phyloP scores from a whole-genome alignment of 1,140 invertebrate genomes.

The Aphidius ervi region DNA sequence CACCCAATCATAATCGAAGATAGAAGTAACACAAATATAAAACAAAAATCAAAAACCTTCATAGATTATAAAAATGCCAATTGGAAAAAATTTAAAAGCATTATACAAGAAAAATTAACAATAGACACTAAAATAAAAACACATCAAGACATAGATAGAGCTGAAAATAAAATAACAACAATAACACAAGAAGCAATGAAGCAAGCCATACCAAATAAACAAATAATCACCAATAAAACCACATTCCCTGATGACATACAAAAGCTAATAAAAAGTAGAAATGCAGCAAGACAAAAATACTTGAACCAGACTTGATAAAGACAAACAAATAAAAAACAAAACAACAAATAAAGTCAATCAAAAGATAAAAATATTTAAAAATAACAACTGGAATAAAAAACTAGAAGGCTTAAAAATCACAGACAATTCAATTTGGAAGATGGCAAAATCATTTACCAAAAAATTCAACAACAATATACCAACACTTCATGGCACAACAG shows the following conservation, averaged over 20 bases:
- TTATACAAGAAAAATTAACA: constrained; percentile 11
- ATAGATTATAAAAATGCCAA: constrained; percentile 22
- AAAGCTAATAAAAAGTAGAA: constrained; percentile 23
- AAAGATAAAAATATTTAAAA: constrained; percentile 18
- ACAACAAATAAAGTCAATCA: constrained; percentile 16
- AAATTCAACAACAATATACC: constrained; percentile 5
- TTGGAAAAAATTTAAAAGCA: constrained; percentile 21
- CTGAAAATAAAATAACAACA: constrained; percentile 7
- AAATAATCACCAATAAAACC: not conserved
- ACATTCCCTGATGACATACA: constrained; percentile 13
- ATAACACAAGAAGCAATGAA: constrained; percentile 12
- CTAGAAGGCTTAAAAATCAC: constrained; percentile 19
- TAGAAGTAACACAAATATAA: too few species aligned
- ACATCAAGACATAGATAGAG: constrained; percentile 3
- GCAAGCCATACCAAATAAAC: not conserved
- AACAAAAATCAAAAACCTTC: too few species aligned
- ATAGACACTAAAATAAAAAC: constrained; percentile 11
- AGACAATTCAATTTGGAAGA: constrained; percentile 26
- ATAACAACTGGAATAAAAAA: constrained; percentile 24
- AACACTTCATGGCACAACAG: constrained; percentile 7
- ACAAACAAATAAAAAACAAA: constrained; percentile 13
- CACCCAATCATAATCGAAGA: constrained; percentile 14
- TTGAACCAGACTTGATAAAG: constrained; percentile 1
- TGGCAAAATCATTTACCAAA: constrained; percentile 22
- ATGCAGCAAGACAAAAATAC: constrained; percentile 17